phyloP scores from a whole-genome alignment of 1,140 invertebrate genomes.

The Cyclargus thomasi region DNA sequence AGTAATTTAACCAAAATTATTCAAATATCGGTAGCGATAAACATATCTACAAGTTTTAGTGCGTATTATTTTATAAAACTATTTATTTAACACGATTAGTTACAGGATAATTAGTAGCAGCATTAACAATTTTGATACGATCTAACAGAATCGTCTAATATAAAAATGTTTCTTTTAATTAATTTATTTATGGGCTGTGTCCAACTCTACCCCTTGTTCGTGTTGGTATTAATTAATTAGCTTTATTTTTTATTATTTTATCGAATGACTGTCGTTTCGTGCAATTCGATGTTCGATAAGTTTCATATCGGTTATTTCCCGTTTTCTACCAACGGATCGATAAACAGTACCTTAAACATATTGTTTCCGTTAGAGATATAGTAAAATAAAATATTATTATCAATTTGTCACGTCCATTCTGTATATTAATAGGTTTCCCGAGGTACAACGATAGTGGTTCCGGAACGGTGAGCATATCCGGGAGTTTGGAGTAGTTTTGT shows the following conservation, averaged over 20 bases:
- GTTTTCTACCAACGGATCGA: not conserved
- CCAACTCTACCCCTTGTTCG: conserved; percentile 1
- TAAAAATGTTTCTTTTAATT: conserved; percentile 19
- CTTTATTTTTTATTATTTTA: not conserved
- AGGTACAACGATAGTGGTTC: not conserved
- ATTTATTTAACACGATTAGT: conserved; percentile 19
- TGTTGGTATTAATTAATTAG: not conserved
- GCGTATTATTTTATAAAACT: conserved; percentile 22
- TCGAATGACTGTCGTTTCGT: not conserved
- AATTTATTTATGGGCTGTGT: conserved; percentile 13
- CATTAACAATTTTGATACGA: conserved; percentile 13
- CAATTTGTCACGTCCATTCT: conserved; percentile 6
- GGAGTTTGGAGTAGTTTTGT: conserved; percentile 9
- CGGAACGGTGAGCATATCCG: conserved; percentile 5
- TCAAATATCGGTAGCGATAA: conserved; percentile 21
- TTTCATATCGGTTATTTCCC: too few species aligned
- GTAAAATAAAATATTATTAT: not conserved
- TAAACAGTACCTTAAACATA: not conserved
- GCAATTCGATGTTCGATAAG: not conserved
- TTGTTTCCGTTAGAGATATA: not conserved
- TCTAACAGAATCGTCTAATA: conserved; percentile 18
- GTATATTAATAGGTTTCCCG: not conserved
- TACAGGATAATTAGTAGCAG: conserved; percentile 20
- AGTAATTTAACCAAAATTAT: conserved; percentile 17
- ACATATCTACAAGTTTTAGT: conserved; percentile 21